These are phyloP conservation scores for Spermophilus dauricus DNA, from an alignment of 2,113 vertebrate species.

Conservation along the genomic window DNA sequence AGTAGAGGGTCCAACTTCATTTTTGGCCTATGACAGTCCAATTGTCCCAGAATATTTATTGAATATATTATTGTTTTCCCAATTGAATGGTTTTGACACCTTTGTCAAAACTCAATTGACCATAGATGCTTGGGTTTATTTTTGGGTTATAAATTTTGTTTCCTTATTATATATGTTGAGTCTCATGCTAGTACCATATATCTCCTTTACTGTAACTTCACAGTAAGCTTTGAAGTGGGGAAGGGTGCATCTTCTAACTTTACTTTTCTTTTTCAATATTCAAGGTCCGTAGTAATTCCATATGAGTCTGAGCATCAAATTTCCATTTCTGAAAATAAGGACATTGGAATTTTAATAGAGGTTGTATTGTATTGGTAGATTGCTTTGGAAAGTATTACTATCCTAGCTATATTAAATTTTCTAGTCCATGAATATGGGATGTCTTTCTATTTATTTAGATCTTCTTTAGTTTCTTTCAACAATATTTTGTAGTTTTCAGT, in stretches of 20 bases:
- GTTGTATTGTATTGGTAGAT: neutral
- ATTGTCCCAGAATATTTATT: neutral
- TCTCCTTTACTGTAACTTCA: neutral
- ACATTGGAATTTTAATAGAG: neutral
- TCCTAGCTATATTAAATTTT: neutral
- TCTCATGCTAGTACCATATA: neutral
- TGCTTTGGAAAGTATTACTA: neutral
- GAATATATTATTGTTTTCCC: neutral
- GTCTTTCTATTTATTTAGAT: neutral
- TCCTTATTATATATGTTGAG: neutral
- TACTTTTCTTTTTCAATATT: neutral
- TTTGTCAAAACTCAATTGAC: neutral
- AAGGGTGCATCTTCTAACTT: neutral
- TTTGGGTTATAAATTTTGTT: neutral
- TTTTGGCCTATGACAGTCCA: neutral
- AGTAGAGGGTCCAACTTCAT: neutral
- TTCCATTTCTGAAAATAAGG: neutral
- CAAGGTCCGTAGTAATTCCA: neutral
- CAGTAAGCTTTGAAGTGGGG: neutral
- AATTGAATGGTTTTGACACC: neutral
- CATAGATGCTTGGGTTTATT: neutral
- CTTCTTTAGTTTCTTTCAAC: neutral
- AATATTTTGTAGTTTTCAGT: neutral
- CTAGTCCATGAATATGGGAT: neutral
- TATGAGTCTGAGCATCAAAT: neutral